These are phyloP conservation scores for Apogon hyalosoma DNA, from an alignment of 2,797 vertebrate genomes.

Conservation along the genomic window DNA sequence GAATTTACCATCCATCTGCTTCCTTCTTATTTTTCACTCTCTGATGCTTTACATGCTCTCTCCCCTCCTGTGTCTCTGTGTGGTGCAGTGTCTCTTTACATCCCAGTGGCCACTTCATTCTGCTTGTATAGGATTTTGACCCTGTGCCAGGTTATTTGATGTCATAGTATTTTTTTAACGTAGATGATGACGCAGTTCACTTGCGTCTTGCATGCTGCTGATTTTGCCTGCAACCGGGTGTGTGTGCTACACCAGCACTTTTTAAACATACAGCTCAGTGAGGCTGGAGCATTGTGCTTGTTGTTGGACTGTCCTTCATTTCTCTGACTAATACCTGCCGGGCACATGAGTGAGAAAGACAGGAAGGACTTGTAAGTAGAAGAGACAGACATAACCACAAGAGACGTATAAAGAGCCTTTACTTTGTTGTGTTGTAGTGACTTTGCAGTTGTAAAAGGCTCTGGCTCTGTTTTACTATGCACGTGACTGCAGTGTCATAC, in stretches of 20 bases:
- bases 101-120: not conserved
- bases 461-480: slow-evolving; percentile 28
- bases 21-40: slow-evolving; percentile 28
- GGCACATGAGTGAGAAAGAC: not conserved
- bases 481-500: slow-evolving; percentile 38
- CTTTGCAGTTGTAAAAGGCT: slow-evolving; percentile 37
- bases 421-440: slow-evolving; percentile 26
- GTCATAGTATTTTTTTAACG: slow-evolving; percentile 46
- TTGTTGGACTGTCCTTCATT: slow-evolving; percentile 24
- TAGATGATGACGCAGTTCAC: slow-evolving; percentile 57
- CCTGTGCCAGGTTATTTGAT: slow-evolving; percentile 37
- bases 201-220: slow-evolving; percentile 31
- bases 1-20: slow-evolving; percentile 65
- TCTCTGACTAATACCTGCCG: slow-evolving; percentile 11
- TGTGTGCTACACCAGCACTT: slow-evolving; percentile 40
- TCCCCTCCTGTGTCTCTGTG: not conserved
- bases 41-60: slow-evolving; percentile 23
- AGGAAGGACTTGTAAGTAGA: slow-evolving; percentile 1
- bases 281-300: slow-evolving; percentile 11
- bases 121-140: slow-evolving; percentile 31
- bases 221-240: slow-evolving; percentile 36
- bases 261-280: slow-evolving; percentile 28
- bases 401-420: not conserved
- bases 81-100: slow-evolving; percentile 19
- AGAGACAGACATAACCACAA: not conserved